Evolutionary conservation across 1,140 invertebrate genomes (phyloP).

Genomic region (Pseudomyrmex flavicornis): DNA sequence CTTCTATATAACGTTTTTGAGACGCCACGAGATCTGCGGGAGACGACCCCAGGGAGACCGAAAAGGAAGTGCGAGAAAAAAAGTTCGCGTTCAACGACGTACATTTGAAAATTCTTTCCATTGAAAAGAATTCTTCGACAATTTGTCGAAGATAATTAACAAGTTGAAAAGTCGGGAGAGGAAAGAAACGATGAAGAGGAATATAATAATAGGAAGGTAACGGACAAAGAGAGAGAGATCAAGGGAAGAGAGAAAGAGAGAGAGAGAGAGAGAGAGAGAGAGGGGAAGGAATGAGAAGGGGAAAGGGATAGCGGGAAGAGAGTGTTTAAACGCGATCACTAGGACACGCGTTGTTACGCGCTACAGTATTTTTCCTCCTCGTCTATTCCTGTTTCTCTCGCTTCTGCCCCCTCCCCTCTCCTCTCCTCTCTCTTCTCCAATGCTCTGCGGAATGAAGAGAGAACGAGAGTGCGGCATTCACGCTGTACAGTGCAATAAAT

Average conservation of each 20-base stretch:
- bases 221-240: not conserved
- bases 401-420: conserved; percentile 10
- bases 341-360: conserved; percentile 23
- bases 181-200: not conserved
- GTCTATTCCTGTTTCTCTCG: conserved; percentile 18
- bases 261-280: not conserved
- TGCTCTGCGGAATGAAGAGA: conserved; percentile 22
- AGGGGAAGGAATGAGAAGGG: not conserved
- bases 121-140: conserved; percentile 1
- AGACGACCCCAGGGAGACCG: not conserved
- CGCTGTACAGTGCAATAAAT: conserved; percentile 64
- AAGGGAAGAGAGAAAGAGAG: not conserved
- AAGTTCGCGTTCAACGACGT: conserved; percentile 29
- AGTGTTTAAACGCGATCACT: conserved; percentile 57
- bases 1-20: conserved; percentile 41
- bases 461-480: conserved; percentile 54
- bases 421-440: conserved; percentile 17
- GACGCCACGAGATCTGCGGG: conserved; percentile 46
- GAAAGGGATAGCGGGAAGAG: not conserved
- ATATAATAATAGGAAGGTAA: no score
- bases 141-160: conserved; percentile 45
- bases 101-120: not conserved
- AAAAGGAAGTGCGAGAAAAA: not conserved
- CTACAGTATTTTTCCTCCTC: conserved; percentile 27
- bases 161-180: conserved; percentile 3